Evolutionary conservation across 2,113 vertebrate genomes (phyloP).

Genomic region (Origma solitaria): DNA sequence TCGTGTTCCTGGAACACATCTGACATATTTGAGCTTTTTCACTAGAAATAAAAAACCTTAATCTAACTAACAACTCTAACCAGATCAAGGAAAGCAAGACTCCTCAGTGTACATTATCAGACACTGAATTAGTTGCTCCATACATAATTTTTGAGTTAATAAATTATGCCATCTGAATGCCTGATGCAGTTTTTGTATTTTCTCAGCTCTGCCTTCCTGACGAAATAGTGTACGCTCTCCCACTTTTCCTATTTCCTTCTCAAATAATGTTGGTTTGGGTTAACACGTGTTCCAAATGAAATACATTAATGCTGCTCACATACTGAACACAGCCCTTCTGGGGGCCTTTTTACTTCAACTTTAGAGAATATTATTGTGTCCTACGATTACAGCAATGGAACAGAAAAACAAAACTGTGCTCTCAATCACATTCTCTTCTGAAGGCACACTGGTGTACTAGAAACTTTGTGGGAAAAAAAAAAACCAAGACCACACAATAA

Average conservation of each 20-base stretch:
- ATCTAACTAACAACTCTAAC: not conserved
- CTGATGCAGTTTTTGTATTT: not conserved
- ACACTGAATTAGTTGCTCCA: not conserved
- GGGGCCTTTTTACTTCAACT: not conserved
- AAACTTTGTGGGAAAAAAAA: not conserved
- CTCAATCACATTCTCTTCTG: not conserved
- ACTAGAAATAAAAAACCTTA: not conserved
- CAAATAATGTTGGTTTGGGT: not conserved
- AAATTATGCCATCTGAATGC: not conserved
- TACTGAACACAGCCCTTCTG: not conserved
- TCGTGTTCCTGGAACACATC: not conserved
- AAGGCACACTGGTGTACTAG: not conserved
- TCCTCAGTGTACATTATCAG: not conserved
- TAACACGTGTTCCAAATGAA: not conserved
- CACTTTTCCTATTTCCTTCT: not conserved
- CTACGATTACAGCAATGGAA: not conserved
- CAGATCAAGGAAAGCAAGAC: not conserved
- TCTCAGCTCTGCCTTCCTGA: not conserved
- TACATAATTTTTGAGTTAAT: not conserved
- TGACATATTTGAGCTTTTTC: not conserved
- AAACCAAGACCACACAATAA: not conserved
- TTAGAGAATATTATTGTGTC: not conserved
- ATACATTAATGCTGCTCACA: not conserved
- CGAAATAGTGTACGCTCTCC: not conserved
- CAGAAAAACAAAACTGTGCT: not conserved